Evolutionary conservation across 1,140 invertebrate genomes (phyloP).

Genomic region (Lucilia cuprina): DNA sequence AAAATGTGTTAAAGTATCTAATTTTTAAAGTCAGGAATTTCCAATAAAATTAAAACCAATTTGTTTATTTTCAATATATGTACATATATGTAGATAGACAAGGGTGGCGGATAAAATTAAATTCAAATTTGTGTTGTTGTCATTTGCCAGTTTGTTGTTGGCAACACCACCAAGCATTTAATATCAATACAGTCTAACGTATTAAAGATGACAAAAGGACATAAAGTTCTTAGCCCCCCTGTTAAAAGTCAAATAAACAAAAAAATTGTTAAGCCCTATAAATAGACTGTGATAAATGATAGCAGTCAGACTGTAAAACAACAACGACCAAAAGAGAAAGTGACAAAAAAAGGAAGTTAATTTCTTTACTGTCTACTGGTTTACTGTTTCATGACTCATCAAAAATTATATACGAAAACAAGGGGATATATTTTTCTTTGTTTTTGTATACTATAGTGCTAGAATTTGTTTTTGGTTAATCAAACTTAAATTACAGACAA

Average conservation of each 20-base stretch:
- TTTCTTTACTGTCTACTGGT: not conserved
- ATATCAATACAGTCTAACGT: not conserved
- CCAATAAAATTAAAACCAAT: not conserved
- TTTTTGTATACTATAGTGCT: not conserved
- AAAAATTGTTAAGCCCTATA: slow-evolving; percentile 9
- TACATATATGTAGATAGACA: too few species aligned
- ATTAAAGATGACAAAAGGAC: slow-evolving; percentile 2
- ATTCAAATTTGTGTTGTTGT: not conserved
- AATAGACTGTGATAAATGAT: slow-evolving; percentile 8
- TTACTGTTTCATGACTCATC: not conserved
- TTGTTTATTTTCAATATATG: not conserved
- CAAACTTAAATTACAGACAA: slow-evolving; percentile 6
- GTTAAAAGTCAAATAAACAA: not conserved
- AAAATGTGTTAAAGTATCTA: too few species aligned
- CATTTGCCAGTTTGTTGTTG: not conserved
- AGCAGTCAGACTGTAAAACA: not conserved
- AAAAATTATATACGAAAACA: not conserved
- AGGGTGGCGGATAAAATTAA: not conserved
- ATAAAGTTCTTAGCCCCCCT: not conserved
- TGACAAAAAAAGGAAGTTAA: slow-evolving; percentile 6
- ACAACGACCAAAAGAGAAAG: slow-evolving; percentile 3
- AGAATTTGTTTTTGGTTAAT: not conserved
- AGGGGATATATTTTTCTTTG: not conserved
- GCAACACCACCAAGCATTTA: not conserved
- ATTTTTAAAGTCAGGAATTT: not conserved